A percentile compares a stretch with the other conserved stretches of the same genome.
Evolutionary conservation across 2,113 vertebrate genomes (phyloP).

Genomic region (Antechinus stuartii): DNA sequence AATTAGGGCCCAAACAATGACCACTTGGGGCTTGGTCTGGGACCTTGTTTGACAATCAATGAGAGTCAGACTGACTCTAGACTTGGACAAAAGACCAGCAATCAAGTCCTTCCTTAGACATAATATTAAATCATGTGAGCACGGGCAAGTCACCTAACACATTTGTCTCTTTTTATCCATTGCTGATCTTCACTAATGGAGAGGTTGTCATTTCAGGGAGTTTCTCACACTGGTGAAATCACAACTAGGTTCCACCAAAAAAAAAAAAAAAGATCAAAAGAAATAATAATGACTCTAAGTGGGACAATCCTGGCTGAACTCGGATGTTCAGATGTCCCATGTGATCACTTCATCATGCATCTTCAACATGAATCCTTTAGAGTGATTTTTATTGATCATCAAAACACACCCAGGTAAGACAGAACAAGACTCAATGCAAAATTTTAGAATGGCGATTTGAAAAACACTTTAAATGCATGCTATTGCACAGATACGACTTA

Average conservation of each 20-base stretch:
- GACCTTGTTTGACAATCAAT: too few species aligned
- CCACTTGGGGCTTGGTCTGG: too few species aligned
- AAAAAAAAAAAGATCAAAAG: background rate
- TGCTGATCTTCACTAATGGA: background rate
- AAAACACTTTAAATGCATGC: slow-evolving; percentile 50
- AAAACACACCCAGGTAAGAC: slow-evolving; percentile 19
- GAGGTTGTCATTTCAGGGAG: background rate
- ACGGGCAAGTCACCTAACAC: background rate
- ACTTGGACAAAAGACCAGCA: background rate
- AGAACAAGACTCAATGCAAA: slow-evolving; percentile 13
- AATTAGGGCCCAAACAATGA: too few species aligned
- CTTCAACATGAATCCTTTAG: slow-evolving; percentile 49
- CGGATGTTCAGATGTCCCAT: slow-evolving; percentile 9
- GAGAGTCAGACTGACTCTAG: too few species aligned
- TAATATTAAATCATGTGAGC: background rate
- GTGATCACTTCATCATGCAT: slow-evolving; percentile 60
- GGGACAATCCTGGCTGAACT: background rate
- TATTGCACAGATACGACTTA: slow-evolving; percentile 24
- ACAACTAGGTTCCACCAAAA: background rate
- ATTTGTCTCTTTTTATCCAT: background rate
- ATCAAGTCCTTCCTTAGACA: background rate
- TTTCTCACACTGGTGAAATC: background rate
- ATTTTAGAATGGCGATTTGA: slow-evolving; percentile 26
- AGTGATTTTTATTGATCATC: slow-evolving; percentile 62
- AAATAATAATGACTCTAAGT: background rate